These are phyloP conservation scores for Leptura quadrifasciata DNA, from an alignment of 2,888 invertebrate genomes.

Conservation along the genomic window DNA sequence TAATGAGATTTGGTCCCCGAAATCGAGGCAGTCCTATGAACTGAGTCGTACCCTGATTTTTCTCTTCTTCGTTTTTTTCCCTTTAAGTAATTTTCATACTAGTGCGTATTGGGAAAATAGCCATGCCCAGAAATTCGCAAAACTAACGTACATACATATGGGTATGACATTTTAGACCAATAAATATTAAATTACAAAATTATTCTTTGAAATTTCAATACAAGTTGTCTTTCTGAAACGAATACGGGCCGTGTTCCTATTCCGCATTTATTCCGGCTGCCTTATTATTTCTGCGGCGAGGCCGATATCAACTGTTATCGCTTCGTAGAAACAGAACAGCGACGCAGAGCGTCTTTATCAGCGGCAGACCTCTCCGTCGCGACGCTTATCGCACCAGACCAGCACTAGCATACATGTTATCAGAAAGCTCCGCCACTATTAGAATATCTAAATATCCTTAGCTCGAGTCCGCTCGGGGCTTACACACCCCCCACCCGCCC, in stretches of 20 bases:
- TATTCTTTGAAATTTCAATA: neutral
- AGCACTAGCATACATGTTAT: slow-evolving; percentile 73
- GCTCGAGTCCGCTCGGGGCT: slow-evolving; percentile 66
- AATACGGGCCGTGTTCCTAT: slow-evolving; percentile 24
- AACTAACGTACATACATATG: neutral
- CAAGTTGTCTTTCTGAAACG: slow-evolving; percentile 6
- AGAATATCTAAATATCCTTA: slow-evolving; percentile 74
- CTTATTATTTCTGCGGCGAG: slow-evolving; percentile 70
- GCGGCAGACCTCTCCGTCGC: slow-evolving; percentile 71
- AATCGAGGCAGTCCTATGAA: too few species aligned
- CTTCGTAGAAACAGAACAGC: slow-evolving; percentile 69
- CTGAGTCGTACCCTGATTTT: too few species aligned
- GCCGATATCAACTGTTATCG: slow-evolving; percentile 69
- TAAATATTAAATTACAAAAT: neutral
- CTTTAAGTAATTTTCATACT: too few species aligned
- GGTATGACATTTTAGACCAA: neutral
- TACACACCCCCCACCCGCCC: slow-evolving; percentile 60
- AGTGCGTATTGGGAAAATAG: neutral
- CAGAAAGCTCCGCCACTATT: slow-evolving; percentile 73
- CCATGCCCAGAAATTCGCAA: neutral
- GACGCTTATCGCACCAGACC: slow-evolving; percentile 72
- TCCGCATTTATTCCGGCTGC: slow-evolving; percentile 63
- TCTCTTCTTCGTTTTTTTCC: too few species aligned
- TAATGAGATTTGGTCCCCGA: too few species aligned
- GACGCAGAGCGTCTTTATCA: slow-evolving; percentile 73